phyloP scores from a whole-genome alignment of 2,888 invertebrate genomes.

The Molorchus minor region DNA sequence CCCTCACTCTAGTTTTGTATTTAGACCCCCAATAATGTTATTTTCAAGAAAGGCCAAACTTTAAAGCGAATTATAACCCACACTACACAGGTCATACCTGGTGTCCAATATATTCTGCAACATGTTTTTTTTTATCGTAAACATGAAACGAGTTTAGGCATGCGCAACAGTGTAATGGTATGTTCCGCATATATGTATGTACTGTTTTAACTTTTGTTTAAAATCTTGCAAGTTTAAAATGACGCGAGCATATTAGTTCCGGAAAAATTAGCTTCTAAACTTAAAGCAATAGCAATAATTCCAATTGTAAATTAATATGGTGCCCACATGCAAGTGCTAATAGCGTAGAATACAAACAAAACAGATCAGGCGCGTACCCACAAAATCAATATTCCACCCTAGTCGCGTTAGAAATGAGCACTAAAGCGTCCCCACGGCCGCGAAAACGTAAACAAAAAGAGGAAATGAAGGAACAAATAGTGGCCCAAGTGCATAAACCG shows the following conservation, averaged over 20 bases:
- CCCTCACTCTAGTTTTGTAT: too few species aligned
- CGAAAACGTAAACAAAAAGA: slow-evolving; percentile 57
- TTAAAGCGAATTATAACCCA: too few species aligned
- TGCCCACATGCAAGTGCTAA: not conserved
- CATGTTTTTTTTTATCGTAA: too few species aligned
- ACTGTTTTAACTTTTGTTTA: too few species aligned
- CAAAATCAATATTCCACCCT: not conserved
- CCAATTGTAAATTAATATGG: not conserved
- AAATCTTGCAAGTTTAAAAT: too few species aligned
- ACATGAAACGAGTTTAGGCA: not conserved
- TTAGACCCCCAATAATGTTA: too few species aligned
- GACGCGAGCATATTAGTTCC: too few species aligned
- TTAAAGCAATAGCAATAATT: not conserved
- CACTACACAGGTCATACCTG: too few species aligned
- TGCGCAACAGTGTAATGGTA: too few species aligned
- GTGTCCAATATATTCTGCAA: too few species aligned
- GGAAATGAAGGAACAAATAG: slow-evolving; percentile 59
- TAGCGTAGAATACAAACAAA: slow-evolving; percentile 13
- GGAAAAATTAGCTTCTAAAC: not conserved
- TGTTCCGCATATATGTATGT: too few species aligned
- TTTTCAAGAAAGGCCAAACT: too few species aligned
- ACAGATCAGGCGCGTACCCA: not conserved
- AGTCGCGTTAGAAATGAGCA: slow-evolving; percentile 7
- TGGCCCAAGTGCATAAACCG: slow-evolving; percentile 60
- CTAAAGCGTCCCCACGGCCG: slow-evolving; percentile 46